Conservation (phyloP, 1,140 invertebrate species). For the Diorhabda elongata region DNA sequence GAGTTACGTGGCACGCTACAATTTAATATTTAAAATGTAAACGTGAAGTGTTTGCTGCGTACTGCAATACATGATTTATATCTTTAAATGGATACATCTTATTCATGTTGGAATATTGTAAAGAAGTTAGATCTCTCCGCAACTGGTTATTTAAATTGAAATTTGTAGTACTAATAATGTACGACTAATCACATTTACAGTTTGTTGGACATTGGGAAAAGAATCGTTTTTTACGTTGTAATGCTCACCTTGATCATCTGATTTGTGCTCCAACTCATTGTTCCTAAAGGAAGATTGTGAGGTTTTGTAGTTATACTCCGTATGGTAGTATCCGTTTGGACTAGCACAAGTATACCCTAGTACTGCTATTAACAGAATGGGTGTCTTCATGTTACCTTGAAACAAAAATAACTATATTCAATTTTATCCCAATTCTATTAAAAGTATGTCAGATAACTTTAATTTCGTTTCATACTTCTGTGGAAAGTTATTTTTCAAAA, state of each 20-base stretch:
- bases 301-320: slow-evolving; percentile 43
- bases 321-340: slow-evolving; percentile 42
- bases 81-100: not conserved
- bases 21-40: too few species aligned
- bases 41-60: too few species aligned
- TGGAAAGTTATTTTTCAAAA: too few species aligned
- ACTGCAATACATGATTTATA: not conserved
- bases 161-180: too few species aligned
- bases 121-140: not conserved
- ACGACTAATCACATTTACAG: too few species aligned
- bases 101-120: not conserved
- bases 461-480: too few species aligned
- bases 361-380: slow-evolving; percentile 9
- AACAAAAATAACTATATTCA: not conserved
- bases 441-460: too few species aligned
- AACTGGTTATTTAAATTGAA: too few species aligned
- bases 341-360: slow-evolving; percentile 17
- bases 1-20: too few species aligned
- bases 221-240: too few species aligned
- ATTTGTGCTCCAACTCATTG: slow-evolving; percentile 44
- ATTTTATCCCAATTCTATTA: too few species aligned
- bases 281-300: slow-evolving; percentile 42
- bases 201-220: too few species aligned
- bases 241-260: slow-evolving; percentile 38
- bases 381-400: slow-evolving; percentile 3